phyloP scores from a whole-genome alignment of 2,113 vertebrate species.

The Hassar affinis region DNA sequence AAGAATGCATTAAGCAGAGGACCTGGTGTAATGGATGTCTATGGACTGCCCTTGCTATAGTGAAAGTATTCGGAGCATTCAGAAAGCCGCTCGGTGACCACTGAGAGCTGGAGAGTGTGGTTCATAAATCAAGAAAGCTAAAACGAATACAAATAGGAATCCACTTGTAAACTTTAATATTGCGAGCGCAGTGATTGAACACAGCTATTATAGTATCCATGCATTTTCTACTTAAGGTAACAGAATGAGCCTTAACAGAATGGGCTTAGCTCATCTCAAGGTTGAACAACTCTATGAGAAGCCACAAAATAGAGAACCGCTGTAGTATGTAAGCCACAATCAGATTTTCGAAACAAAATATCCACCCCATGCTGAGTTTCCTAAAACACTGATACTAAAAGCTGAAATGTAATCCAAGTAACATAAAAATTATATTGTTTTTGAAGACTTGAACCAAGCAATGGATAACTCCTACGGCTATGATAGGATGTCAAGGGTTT shows the following conservation, averaged over 20 bases:
- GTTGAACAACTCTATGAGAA: background rate
- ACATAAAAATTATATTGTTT: constrained; percentile 1
- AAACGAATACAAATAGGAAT: constrained; percentile 6
- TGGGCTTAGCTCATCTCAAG: background rate
- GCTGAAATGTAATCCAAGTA: background rate
- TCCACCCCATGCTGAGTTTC: background rate
- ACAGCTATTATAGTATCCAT: background rate
- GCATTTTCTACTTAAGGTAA: background rate
- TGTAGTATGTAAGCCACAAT: no score
- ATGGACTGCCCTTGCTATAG: constrained; percentile 43
- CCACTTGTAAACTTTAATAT: background rate
- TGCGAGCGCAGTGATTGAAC: background rate
- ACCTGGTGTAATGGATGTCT: constrained; percentile 48
- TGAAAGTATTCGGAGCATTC: constrained; percentile 18
- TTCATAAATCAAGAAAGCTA: constrained; percentile 11
- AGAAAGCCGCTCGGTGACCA: constrained; percentile 24
- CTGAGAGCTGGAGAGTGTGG: background rate
- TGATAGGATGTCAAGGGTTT: background rate
- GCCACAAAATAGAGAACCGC: background rate
- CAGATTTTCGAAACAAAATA: background rate
- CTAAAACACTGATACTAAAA: background rate
- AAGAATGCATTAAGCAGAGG: constrained; percentile 54
- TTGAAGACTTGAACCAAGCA: background rate
- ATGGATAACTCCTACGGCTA: background rate
- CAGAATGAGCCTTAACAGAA: background rate